Percentiles rank a stretch among this genome's conserved stretches.
phyloP scores from a whole-genome alignment of 2,113 vertebrate genomes.

The Pelusios castaneus region DNA sequence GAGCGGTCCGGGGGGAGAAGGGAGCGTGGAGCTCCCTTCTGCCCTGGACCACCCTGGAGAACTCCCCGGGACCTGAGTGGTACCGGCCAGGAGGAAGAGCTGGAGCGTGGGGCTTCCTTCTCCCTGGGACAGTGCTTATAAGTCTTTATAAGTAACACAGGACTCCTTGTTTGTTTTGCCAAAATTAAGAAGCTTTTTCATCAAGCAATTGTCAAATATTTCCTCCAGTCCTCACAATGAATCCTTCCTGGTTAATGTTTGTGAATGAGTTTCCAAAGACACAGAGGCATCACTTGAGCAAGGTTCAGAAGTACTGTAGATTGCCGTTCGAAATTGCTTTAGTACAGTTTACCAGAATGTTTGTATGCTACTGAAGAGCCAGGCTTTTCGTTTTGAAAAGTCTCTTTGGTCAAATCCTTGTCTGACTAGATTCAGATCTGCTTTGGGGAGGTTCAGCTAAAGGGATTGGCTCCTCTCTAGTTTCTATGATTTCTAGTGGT shows the following conservation, averaged over 20 bases:
- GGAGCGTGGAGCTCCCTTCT: too few species aligned
- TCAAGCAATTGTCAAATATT: background rate
- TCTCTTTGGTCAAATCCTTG: background rate
- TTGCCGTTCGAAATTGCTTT: background rate
- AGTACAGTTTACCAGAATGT: too few species aligned
- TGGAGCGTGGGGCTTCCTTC: too few species aligned
- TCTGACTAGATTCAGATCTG: background rate
- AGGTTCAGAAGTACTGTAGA: background rate
- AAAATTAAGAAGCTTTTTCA: background rate
- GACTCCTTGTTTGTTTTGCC: too few species aligned
- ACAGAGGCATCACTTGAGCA: background rate
- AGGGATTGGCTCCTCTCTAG: background rate
- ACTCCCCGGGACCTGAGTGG: too few species aligned
- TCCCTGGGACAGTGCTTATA: too few species aligned
- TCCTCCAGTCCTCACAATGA: background rate
- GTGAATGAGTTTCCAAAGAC: background rate
- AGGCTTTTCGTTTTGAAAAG: background rate
- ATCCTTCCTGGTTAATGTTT: background rate
- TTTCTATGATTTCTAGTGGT: background rate
- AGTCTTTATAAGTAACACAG: too few species aligned
- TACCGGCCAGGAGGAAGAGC: too few species aligned
- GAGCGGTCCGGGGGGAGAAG: too few species aligned
- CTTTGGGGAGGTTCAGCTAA: background rate
- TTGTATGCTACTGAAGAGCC: too few species aligned
- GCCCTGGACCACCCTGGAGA: too few species aligned